Base-by-base conservation (phyloP, 2,797 vertebrate genomes). In the Onychomys arenicola region DNA sequence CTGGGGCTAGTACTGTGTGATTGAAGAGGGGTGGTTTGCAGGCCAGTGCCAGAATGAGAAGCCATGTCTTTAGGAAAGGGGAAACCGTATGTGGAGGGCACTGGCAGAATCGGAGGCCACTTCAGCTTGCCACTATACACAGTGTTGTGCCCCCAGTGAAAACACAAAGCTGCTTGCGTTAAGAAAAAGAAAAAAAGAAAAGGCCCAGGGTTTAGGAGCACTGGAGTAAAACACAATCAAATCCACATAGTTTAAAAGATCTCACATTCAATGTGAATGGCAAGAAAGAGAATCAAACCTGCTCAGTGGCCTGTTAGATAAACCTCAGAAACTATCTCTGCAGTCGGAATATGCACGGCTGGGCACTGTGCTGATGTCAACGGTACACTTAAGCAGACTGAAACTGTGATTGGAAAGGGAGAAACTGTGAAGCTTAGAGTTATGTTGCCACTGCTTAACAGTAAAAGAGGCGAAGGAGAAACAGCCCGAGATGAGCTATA, bases 351-450 rank as follows among this genome's bases (percentile, higher is more conserved):
- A 63, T 86, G 88, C 96, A 49, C 97, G 93, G 89, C 93, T 95
- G 91, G 94, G 93, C 83, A 19, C 88, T 97, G 89, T 96, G 94
- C 90, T 97, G 93, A 71, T 96, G 85, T 46, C 89, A 94, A 96
- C 19, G 95, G 95, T 98, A 97, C 87, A 0, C 94, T 94, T 46
- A 96, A 98, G 97, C 84, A 80, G 46, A 97, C 90, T 96, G 96
- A 95, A 97, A 95, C 96, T 97, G 92, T 96, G 97, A 98, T 96
- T 52, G 83, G 95, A 93, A 95, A 97, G 87, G 98, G 96, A 97
- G 91, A 90, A 97, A 92, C 94, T 96, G 87, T 95, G 94, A 97
- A 67, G 71, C 73, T 81, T 89, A 82, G 86, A 97, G 46, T 89
- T 73, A 23, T 12, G 8, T 80, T 43, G 69, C 83, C 57, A 49